Percentiles rank a stretch among this genome's conserved stretches.
Evolutionary conservation across 2,888 invertebrate species (phyloP).

Genomic region (Volucella bombylans): DNA sequence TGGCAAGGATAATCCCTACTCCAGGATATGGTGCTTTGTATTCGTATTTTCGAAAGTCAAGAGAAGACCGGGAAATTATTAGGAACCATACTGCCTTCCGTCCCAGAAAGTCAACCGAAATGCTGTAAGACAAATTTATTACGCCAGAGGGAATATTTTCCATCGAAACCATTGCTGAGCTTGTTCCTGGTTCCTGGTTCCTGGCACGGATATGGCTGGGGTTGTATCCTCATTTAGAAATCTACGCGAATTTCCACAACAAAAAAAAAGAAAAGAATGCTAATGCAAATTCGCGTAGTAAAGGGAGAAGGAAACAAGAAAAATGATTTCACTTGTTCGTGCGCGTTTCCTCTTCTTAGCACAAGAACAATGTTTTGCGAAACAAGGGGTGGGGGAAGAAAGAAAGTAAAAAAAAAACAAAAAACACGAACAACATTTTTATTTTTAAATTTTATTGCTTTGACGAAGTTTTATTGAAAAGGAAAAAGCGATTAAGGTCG

Average conservation of each 20-base stretch:
- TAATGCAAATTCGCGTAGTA: constrained; percentile 16
- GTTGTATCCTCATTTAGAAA: constrained; percentile 36
- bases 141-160: constrained; percentile 31
- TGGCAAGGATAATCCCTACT: constrained; percentile 29
- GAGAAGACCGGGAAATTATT: constrained; percentile 28
- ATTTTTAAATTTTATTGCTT: constrained; percentile 20
- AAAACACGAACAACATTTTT: neutral
- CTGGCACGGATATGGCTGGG: neutral
- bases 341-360: no score
- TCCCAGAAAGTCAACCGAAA: constrained; percentile 42
- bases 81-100: neutral
- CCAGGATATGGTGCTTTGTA: constrained; percentile 8
- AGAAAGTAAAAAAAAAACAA: no score
- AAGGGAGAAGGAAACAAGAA: no score
- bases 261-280: constrained; percentile 13
- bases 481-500: no score
- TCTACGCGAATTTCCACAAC: constrained; percentile 19
- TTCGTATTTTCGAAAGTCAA: neutral
- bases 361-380: neutral
- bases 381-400: no score
- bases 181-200: neutral
- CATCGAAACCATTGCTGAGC: no score
- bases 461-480: neutral
- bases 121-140: constrained; percentile 62
- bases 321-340: no score